Conservation (phyloP, 2,888 invertebrate genomes). For the Habroteleia sp. region DNA sequence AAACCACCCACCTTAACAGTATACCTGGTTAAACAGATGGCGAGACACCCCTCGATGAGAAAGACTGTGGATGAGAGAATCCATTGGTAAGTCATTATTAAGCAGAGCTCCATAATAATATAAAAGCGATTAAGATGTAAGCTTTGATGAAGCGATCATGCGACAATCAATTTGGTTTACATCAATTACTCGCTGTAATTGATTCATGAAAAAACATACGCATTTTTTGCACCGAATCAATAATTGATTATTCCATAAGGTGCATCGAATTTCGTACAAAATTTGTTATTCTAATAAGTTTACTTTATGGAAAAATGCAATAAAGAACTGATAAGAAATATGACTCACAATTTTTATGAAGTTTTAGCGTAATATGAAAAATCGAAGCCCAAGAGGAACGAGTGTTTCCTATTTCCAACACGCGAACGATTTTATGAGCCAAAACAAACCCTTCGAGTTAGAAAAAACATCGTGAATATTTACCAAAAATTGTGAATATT, state of each 20-base stretch:
- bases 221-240: no score
- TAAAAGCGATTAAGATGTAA: constrained; percentile 12
- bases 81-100: constrained; percentile 25
- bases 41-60: constrained; percentile 18
- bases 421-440: constrained; percentile 31
- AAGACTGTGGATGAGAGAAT: constrained; percentile 33
- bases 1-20: constrained; percentile 63
- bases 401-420: constrained; percentile 35
- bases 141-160: not conserved
- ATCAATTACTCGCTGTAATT: not conserved
- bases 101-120: constrained; percentile 15
- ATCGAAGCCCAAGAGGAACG: constrained; percentile 21
- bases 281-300: constrained; percentile 5
- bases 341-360: constrained; percentile 29
- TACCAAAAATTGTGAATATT: constrained; percentile 24
- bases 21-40: constrained; percentile 3
- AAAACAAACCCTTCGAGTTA: constrained; percentile 29
- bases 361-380: constrained; percentile 28
- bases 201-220: not conserved
- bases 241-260: not conserved
- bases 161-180: constrained; percentile 5
- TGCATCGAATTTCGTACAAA: not conserved
- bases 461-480: constrained; percentile 8
- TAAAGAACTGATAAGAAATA: constrained; percentile 12
- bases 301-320: constrained; percentile 12